phyloP scores from a whole-genome alignment of 1,140 invertebrate species.

The Drosophila pallidifrons region DNA sequence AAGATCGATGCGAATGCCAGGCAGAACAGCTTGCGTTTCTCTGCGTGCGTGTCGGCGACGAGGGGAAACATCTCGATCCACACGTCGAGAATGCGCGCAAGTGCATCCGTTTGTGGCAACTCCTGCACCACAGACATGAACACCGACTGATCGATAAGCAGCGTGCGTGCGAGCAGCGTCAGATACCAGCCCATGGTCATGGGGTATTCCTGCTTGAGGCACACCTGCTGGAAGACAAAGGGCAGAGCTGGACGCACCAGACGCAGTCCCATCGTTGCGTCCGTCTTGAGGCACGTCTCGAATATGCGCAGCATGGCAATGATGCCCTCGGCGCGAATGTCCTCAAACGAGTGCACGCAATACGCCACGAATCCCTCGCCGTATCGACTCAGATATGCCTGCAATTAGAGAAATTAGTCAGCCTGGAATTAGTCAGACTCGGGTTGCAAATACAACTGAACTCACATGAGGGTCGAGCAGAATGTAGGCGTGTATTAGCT shows the following conservation, averaged over 20 bases:
- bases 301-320: slow-evolving; percentile 90
- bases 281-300: slow-evolving; percentile 89
- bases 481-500: slow-evolving; percentile 93
- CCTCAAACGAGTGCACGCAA: slow-evolving; percentile 90
- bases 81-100: slow-evolving; percentile 90
- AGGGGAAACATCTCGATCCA: slow-evolving; percentile 93
- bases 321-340: slow-evolving; percentile 92
- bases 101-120: slow-evolving; percentile 87
- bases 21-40: slow-evolving; percentile 92
- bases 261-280: slow-evolving; percentile 88
- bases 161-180: slow-evolving; percentile 90
- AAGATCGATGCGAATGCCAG: slow-evolving; percentile 93
- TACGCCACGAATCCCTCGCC: slow-evolving; percentile 89
- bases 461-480: slow-evolving; percentile 89
- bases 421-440: slow-evolving; percentile 19
- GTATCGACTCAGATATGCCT: slow-evolving; percentile 90
- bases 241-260: slow-evolving; percentile 89
- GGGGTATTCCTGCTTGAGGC: slow-evolving; percentile 89
- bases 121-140: slow-evolving; percentile 89
- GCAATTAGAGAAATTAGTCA: not conserved
- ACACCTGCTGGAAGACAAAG: slow-evolving; percentile 88
- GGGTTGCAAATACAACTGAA: slow-evolving; percentile 85
- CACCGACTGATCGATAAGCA: slow-evolving; percentile 90
- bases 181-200: slow-evolving; percentile 92
- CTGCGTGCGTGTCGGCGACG: slow-evolving; percentile 91